Percentiles rank a stretch among this genome's conserved stretches.
phyloP scores from a whole-genome alignment of 2,888 invertebrate species.

The Seira sanloemensis region DNA sequence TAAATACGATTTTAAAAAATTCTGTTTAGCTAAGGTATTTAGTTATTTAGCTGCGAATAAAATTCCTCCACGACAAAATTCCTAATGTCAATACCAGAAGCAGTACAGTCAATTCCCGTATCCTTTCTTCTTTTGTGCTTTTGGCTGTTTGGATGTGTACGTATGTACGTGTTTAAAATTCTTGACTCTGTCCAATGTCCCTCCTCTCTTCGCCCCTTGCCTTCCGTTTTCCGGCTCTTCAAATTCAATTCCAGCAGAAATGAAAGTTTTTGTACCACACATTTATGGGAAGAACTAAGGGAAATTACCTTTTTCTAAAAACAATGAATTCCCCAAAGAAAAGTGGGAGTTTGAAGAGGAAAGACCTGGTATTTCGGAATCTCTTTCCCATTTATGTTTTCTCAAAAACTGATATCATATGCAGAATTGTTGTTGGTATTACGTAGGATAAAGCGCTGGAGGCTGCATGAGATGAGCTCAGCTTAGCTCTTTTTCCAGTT shows the following conservation, averaged over 20 bases:
- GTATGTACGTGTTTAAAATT: background rate
- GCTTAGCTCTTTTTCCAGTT: constrained; percentile 8
- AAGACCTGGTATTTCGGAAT: background rate
- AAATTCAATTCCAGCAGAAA: too few relatives aligned
- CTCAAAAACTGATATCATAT: background rate
- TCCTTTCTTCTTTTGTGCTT: background rate
- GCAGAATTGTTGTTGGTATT: background rate
- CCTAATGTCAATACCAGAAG: too few relatives aligned
- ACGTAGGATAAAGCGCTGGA: background rate
- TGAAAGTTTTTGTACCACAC: too few relatives aligned
- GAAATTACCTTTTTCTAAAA: background rate
- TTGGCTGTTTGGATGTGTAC: background rate
- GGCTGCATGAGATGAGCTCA: constrained; percentile 20
- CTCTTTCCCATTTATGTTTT: background rate
- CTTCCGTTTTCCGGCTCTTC: background rate
- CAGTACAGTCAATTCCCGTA: too few relatives aligned
- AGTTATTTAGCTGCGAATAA: too few relatives aligned
- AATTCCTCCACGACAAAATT: too few relatives aligned
- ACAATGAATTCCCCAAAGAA: background rate
- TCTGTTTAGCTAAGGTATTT: too few relatives aligned
- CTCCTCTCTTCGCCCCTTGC: too few relatives aligned
- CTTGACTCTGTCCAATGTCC: background rate
- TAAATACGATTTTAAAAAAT: too few relatives aligned
- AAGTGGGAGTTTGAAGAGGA: background rate
- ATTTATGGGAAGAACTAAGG: background rate